phyloP scores from a whole-genome alignment of 1,140 invertebrate genomes.

The Lepidotrigona ventralis region DNA sequence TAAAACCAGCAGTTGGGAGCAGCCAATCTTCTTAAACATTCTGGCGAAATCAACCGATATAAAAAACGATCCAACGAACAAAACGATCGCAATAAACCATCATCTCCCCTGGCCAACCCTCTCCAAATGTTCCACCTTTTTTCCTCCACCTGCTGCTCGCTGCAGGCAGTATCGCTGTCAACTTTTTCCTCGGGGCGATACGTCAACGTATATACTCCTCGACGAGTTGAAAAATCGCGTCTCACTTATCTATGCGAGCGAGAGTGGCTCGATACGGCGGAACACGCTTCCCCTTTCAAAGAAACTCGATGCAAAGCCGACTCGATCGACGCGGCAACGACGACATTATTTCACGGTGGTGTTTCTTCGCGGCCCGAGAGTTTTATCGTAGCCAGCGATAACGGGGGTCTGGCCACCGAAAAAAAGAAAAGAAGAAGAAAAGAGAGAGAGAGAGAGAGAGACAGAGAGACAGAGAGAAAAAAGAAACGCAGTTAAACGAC shows the following conservation, averaged over 20 bases:
- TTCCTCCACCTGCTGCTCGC: too few relatives aligned
- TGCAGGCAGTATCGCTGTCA: too few relatives aligned
- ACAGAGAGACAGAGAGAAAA: too few relatives aligned
- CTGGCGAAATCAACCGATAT: neutral
- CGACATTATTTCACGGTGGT: constrained; percentile 23
- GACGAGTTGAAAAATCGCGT: neutral
- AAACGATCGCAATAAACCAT: neutral
- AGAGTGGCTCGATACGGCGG: constrained; percentile 5
- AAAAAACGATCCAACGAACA: neutral
- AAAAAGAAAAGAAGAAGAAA: too few relatives aligned
- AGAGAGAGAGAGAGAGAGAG: too few relatives aligned
- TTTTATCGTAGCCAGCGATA: constrained; percentile 6
- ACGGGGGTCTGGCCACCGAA: neutral
- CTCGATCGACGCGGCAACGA: neutral
- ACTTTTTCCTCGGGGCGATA: neutral
- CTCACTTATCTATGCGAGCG: neutral
- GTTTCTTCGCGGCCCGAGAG: neutral
- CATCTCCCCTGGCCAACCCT: neutral
- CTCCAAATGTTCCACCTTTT: neutral
- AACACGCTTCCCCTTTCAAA: constrained; percentile 27
- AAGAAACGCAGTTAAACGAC: constrained; percentile 12
- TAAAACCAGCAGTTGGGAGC: neutral
- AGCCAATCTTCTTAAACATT: neutral
- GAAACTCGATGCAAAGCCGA: neutral
- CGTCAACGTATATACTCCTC: neutral